Evolutionary conservation across 1,140 invertebrate species (phyloP), one percentile per base, ranked within the genome.

Genomic region (Drosophila mojavensis): DNA sequence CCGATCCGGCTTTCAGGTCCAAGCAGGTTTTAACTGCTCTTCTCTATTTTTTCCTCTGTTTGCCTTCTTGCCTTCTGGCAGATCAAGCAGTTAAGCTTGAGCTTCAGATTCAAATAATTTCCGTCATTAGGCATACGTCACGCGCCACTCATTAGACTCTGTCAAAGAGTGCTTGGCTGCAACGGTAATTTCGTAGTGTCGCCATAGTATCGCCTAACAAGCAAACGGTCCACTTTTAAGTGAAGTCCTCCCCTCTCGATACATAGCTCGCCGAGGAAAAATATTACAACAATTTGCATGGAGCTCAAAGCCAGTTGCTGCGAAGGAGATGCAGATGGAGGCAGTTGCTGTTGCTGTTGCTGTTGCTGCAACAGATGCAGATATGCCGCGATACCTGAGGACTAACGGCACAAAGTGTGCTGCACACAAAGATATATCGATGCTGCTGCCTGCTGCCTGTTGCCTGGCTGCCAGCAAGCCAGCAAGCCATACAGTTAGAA

Each of bases 221-320:
- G 71, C 71, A 33, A 55, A 74, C 71, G 65, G 71, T 74, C 71
- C 71, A 74, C 56, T 74, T 74, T 62, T 51, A 56, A 74, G 65
- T 56, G 54, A 17, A 5, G 28, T 41, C 64, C 33, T 13, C 39
- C 51, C 36, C 11, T 36, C 73, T 30, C 28, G 9, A n/a, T 30
- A 47, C 54, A 56, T 26, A 1, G 43, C 43, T 20, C 20, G 15
- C 33, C 48, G 43, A 33, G 11, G 10, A 39, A 39, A 88, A 88
- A 88, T 88, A 88, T 88, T 88, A 80, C 83, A 88, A 89, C 83
- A 83, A 88, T 88, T 88, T 88, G 83, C 83, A 88, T 88, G 73
- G 58, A 48, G 47, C 50, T 48, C 20, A 10, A 82, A 79, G 84
- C 78, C 81, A 75, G 81, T 85, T 85, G 78, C 77, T 89, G 83